Evolutionary conservation across 2,888 invertebrate species (phyloP).

Genomic region (Aleiodes alternator): DNA sequence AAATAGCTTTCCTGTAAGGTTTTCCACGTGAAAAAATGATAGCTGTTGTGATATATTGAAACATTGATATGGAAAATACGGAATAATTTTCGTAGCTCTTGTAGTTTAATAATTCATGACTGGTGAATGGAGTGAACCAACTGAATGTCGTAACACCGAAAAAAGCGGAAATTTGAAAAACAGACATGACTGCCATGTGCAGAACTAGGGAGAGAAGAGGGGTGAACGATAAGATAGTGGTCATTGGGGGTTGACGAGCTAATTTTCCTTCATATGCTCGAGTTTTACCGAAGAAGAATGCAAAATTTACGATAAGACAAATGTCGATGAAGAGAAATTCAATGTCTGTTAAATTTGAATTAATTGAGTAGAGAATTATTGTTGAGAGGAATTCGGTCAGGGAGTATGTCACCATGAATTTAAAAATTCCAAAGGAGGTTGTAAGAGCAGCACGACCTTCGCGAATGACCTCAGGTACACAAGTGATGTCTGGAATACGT

Average conservation of each 20-base stretch:
- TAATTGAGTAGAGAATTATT: slow-evolving; percentile 84
- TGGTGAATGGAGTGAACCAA: slow-evolving; percentile 78
- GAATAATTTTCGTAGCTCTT: slow-evolving; percentile 80
- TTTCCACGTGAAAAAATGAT: slow-evolving; percentile 82
- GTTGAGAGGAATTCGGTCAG: slow-evolving; percentile 92
- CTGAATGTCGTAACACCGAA: slow-evolving; percentile 76
- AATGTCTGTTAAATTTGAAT: slow-evolving; percentile 79
- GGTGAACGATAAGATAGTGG: slow-evolving; percentile 76
- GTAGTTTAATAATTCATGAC: slow-evolving; percentile 69
- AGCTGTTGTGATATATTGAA: slow-evolving; percentile 82
- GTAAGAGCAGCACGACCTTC: slow-evolving; percentile 92
- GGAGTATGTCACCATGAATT: slow-evolving; percentile 94
- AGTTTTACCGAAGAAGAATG: slow-evolving; percentile 82
- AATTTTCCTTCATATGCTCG: slow-evolving; percentile 76
- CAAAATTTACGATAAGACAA: slow-evolving; percentile 79
- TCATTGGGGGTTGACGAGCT: slow-evolving; percentile 77
- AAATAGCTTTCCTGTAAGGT: slow-evolving; percentile 81
- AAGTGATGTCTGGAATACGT: slow-evolving; percentile 86
- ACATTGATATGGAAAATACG: slow-evolving; percentile 80
- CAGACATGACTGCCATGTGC: slow-evolving; percentile 77
- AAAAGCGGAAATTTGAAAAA: slow-evolving; percentile 76
- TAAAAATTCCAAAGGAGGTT: slow-evolving; percentile 93
- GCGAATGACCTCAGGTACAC: slow-evolving; percentile 86
- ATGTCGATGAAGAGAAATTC: slow-evolving; percentile 84
- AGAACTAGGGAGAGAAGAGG: slow-evolving; percentile 77